Evolutionary conservation across 1,140 invertebrate genomes (phyloP), one percentile per base, ranked within the genome.

Genomic region (Tetragnatha versicolor): DNA sequence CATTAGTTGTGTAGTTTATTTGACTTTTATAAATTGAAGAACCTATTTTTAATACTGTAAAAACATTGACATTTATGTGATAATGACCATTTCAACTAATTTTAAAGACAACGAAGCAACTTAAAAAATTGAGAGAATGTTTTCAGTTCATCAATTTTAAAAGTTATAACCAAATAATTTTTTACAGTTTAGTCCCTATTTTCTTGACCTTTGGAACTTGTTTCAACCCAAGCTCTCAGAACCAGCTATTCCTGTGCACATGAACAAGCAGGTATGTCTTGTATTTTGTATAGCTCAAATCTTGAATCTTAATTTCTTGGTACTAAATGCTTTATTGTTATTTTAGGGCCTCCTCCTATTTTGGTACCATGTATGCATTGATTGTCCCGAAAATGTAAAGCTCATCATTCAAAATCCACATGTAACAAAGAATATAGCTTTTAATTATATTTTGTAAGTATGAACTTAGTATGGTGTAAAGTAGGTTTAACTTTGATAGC

Each of bases 181-280:
- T 39, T 79, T 93, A 65, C 91, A 93, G 84, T 87, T 88, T 78
- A 82, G 83, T 33, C 83, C 82, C 10, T 95, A 94, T 87, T 93
- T 97, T 86, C 89, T 92, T 73, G 93, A 96, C 83, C 85, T 98
- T 42, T 98, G 95, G 95, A 92, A 95, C 80, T 86, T 98, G 60
- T 97, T 97, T 86, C 95, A 97, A 87, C 95, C 95, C 22, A 94
- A 94, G 81, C 88, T 98, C 58, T 95, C 94, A n/a, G 95, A 98
- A 87, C 95, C 95, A 2, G 93, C 94, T 69, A 94, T 97, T 83
- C 92, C 95, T 35, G 93, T 96, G 60, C 94, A 97, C 88, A 95
- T 96, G 82, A 98, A 98, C 84, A 98, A 98, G 86, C 93, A 97
- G 39, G 80, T 77, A 33, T 66, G 37, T 47, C 20, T 35, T 25